Evolutionary conservation across 2,113 vertebrate species (phyloP).

Genomic region (Prionailurus bengalensis): DNA sequence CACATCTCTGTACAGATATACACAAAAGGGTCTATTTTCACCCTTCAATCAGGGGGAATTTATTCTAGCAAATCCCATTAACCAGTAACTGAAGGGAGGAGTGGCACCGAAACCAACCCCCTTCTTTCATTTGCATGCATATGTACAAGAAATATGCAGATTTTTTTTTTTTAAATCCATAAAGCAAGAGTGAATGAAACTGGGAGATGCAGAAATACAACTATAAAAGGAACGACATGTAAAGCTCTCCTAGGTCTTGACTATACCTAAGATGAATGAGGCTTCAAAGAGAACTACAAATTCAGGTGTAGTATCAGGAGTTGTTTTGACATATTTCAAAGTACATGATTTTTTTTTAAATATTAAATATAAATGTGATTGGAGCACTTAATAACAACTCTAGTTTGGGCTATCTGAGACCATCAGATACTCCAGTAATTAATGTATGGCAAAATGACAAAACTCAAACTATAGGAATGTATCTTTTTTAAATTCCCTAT

Average conservation of each 20-base stretch:
- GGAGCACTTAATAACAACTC: slow-evolving; percentile 74
- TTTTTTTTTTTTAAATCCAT: slow-evolving; percentile 46
- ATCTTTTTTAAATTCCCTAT: slow-evolving; percentile 51
- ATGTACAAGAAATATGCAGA: slow-evolving; percentile 84
- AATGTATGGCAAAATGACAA: slow-evolving; percentile 68
- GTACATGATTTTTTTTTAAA: slow-evolving; percentile 64
- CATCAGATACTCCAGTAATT: slow-evolving; percentile 67
- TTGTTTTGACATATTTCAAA: slow-evolving; percentile 78
- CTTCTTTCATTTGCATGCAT: slow-evolving; percentile 82
- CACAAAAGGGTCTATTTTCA: slow-evolving; percentile 83
- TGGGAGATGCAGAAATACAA: slow-evolving; percentile 71
- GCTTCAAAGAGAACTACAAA: slow-evolving; percentile 69
- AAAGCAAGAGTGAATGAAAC: slow-evolving; percentile 72
- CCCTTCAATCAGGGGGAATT: slow-evolving; percentile 81
- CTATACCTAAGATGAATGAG: slow-evolving; percentile 71
- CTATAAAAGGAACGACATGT: slow-evolving; percentile 64
- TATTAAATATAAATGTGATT: slow-evolving; percentile 68
- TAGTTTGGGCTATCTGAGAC: slow-evolving; percentile 68
- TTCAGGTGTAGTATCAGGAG: slow-evolving; percentile 69
- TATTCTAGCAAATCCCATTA: slow-evolving; percentile 83
- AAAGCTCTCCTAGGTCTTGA: slow-evolving; percentile 73
- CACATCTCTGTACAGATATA: slow-evolving; percentile 89
- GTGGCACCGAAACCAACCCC: slow-evolving; percentile 86
- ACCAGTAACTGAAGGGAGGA: slow-evolving; percentile 85
- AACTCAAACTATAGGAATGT: slow-evolving; percentile 75